phyloP scores from a whole-genome alignment of 53 echinoderm and acorn worm genomes.

The Henricia sp. region DNA sequence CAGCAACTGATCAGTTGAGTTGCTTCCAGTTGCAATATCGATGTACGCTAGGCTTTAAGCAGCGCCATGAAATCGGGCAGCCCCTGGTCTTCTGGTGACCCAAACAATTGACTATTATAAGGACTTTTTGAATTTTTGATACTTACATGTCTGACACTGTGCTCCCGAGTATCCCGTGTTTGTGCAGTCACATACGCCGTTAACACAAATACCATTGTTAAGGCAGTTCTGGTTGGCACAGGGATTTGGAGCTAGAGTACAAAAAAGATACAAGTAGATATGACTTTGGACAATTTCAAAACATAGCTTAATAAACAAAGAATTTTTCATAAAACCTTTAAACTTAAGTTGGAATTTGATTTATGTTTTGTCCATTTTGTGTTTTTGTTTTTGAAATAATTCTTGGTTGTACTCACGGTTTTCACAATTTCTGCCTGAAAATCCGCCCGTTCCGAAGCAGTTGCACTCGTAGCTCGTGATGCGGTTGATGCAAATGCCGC shows the following conservation, averaged over 20 bases:
- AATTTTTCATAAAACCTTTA: not conserved
- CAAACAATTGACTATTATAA: not conserved
- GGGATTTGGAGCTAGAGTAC: constrained; percentile 80
- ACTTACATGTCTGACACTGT: constrained; percentile 76
- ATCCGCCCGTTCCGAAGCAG: constrained; percentile 71
- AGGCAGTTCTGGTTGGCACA: constrained; percentile 68
- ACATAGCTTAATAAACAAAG: not conserved
- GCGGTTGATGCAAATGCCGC: constrained; percentile 70
- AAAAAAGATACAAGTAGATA: not conserved
- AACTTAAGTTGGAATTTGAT: not conserved
- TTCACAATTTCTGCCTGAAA: constrained; percentile 83
- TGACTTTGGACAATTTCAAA: not conserved
- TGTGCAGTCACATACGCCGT: constrained; percentile 74
- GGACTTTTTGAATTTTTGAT: not conserved
- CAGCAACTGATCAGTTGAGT: not conserved
- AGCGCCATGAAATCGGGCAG: not conserved
- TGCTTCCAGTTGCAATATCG: not conserved
- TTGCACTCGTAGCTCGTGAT: constrained; percentile 81
- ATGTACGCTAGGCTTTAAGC: not conserved
- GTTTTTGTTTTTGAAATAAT: not conserved
- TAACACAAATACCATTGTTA: constrained; percentile 77
- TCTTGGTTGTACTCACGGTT: constrained; percentile 63
- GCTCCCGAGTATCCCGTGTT: constrained; percentile 77
- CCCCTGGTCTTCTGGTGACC: not conserved
- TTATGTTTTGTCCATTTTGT: not conserved